Percentiles rank a stretch among this genome's conserved stretches.
These are phyloP conservation scores for Cataglyphis altisquamis DNA, from an alignment of 2,888 invertebrate genomes.

Conservation along the genomic window DNA sequence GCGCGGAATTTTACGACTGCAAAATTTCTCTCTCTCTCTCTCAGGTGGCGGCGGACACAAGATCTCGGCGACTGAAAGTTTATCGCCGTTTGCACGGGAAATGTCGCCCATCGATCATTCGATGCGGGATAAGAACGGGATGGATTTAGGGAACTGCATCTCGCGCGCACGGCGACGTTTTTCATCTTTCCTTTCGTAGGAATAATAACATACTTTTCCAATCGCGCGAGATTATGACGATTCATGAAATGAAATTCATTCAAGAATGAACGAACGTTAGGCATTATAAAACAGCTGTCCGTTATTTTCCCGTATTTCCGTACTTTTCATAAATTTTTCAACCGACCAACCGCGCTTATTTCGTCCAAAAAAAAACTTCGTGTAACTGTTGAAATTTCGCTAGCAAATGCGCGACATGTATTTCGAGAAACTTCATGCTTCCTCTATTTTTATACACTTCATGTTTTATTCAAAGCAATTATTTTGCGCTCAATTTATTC, in stretches of 20 bases:
- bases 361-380: conserved; percentile 14
- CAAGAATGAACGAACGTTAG: not conserved
- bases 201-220: not conserved
- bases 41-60: not conserved
- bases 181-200: conserved; percentile 4
- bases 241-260: not conserved
- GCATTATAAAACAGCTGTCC: conserved; percentile 32
- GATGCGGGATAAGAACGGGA: conserved; percentile 8
- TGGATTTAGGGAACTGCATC: conserved; percentile 23
- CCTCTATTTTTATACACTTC: not conserved
- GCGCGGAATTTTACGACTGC: not conserved
- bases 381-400: not conserved
- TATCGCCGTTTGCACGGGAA: conserved; percentile 37
- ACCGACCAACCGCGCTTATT: not conserved
- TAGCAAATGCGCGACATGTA: not conserved
- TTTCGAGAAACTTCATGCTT: not conserved
- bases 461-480: not conserved
- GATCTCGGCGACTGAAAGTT: conserved; percentile 34
- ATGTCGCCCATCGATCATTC: conserved; percentile 42
- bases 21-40: not conserved
- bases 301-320: not conserved
- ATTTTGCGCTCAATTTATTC: not conserved
- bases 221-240: conserved; percentile 18
- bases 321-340: conserved; percentile 16
- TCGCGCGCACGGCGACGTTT: conserved; percentile 11